Base-by-base conservation (phyloP, 2,888 invertebrate species). In the Euproctis similis region DNA sequence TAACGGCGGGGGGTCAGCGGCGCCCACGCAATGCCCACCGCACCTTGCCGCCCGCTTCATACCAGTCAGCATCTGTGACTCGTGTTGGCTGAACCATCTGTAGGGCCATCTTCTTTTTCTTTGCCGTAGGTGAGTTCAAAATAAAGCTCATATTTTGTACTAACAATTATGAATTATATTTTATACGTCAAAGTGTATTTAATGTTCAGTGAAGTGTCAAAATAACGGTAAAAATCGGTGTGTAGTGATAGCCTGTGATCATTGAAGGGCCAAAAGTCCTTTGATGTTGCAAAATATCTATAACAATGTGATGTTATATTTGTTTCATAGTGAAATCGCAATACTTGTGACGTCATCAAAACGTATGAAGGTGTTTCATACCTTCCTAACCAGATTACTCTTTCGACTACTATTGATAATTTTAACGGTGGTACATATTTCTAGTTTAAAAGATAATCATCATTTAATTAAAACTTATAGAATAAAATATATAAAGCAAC, bases 81-180 rank as follows among this genome's bases (percentile, higher is more conserved):
- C 81, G 82, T 78, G 84, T 81, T 81, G 85, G 86, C 87, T 90
- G 89, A 90, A 90, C 89, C 85, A 84, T 82, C 85, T 59, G 57
- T 80, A 81, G 84, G 81, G 82, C 84, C 81, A 77, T 72, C 80
- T 62, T 68, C 75, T 77, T 77, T 81, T 65, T 76, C 72, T 70
- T 69, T 77, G 51, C 62, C 65, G 65, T 82, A 78, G 84, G 84
- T 84, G 81, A 84, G 82, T 82, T 62, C 53, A 56, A 47, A 71
- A 66, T 67, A 59, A 51, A 52, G 52, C 54, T 47, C 36, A 39
- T 47, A 41, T 43, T 42, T 55, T 53, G 37, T 61, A 64, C 57
- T 61, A 66, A 65, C 60, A 33, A n/a, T n/a, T n/a, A n/a, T n/a
- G n/a, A n/a, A n/a, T n/a, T n/a, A n/a, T n/a, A n/a, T n/a, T 34